Evolutionary conservation across 37 sponge, comb jelly and placozoan species (phyloP), one percentile per base, ranked within the genome.

Genomic region (Spongilla lacustris): DNA sequence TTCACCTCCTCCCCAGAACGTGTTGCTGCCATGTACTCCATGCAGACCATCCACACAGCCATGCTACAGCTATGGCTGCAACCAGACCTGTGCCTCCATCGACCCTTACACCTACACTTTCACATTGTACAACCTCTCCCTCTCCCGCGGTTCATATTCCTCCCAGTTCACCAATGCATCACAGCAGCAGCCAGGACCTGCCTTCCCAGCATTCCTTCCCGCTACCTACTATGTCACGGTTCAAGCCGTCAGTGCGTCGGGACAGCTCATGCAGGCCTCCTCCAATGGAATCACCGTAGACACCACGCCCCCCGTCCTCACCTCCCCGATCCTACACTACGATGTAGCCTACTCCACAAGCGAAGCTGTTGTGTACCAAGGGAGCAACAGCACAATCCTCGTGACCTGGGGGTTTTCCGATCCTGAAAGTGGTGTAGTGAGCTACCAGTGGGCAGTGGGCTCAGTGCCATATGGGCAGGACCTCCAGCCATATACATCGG

Each of bases 371-470:
- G 4, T 6, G 14, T 96, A 83, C 80, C 96, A 96, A 74, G 91
- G 93, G 11, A 96, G 50, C 73, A 86, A 96, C 50, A 32, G 79
- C 76, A 86, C 93, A 22, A 88, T 96, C 30, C 69, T 91, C 0
- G 93, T 86, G 19, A 81, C 82, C 36, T 96, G 93, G 93, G 30
- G 49, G 49, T 96, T 91, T 36, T 27, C 33, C 38, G 96, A 96
- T 76, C 71, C 31, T 8, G 85, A 92, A 66, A 95, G 96, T 80
- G 86, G 83, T 24, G 85, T 95, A n/a, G 76, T 76, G 22, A 91
- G 90, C n/a, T 92, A 95, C 76, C 28, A 58, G 25, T 95, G 96
- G 96, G 91, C 91, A 10, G 88, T 95, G 33, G 96, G 96, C 11
- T 88, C 80, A 1, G 9, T 28, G 14, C 84, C 89, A 0, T 80